phyloP scores from a whole-genome alignment of 1,140 invertebrate genomes.

The Thrips palmi region DNA sequence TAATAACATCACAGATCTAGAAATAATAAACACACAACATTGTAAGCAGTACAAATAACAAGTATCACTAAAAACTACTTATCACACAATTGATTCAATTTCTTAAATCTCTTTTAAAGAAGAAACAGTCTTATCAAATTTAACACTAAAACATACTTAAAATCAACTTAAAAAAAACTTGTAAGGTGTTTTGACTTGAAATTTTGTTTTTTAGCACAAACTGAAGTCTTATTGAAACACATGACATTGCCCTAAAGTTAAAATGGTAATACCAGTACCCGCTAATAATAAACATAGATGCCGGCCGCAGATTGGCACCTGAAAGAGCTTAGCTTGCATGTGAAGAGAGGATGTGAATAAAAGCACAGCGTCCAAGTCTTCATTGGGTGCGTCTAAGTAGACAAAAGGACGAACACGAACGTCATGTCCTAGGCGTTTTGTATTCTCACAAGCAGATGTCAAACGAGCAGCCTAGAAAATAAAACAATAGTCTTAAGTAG shows the following conservation, averaged over 20 bases:
- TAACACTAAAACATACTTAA: too few species aligned
- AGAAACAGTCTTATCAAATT: too few species aligned
- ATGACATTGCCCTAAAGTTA: conserved; percentile 47
- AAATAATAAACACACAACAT: too few species aligned
- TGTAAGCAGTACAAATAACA: too few species aligned
- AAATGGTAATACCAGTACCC: conserved; percentile 31
- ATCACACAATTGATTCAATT: too few species aligned
- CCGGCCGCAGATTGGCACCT: conserved; percentile 44
- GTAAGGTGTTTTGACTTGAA: too few species aligned
- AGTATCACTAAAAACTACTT: too few species aligned
- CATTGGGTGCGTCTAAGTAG: conserved; percentile 49
- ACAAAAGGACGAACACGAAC: conserved; percentile 55
- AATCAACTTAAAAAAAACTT: too few species aligned
- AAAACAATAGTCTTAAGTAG: too few species aligned
- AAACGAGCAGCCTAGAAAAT: conserved; percentile 63
- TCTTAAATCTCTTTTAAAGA: too few species aligned
- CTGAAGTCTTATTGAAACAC: conserved; percentile 20
- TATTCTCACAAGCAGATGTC: conserved; percentile 47
- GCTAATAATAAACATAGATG: conserved; percentile 44
- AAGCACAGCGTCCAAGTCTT: conserved; percentile 56
- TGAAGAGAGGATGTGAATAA: conserved; percentile 52
- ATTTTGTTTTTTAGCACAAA: too few species aligned
- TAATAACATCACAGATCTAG: too few species aligned
- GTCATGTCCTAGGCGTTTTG: conserved; percentile 53
- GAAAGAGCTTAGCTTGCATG: conserved; percentile 50